These are phyloP conservation scores for Linnaemya tessellans DNA, from an alignment of 2,888 invertebrate species.

Conservation along the genomic window DNA sequence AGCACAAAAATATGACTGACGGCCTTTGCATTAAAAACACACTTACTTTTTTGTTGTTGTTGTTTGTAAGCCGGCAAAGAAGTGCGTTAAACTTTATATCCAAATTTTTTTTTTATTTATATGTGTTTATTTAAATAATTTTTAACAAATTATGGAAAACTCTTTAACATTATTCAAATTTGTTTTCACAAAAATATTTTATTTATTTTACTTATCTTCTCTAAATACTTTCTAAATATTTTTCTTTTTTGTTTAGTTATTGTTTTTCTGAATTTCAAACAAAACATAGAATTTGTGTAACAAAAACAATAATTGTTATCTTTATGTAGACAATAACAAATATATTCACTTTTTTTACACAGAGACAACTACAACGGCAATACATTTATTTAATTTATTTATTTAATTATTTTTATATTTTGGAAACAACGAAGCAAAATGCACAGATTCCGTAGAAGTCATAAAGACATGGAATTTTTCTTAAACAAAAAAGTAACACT, in stretches of 20 bases:
- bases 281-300: slow-evolving; percentile 10
- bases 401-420: slow-evolving; percentile 34
- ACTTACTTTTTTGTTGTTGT: slow-evolving; percentile 27
- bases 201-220: neutral
- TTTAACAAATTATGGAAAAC: neutral
- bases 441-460: neutral
- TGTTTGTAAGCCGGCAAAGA: slow-evolving; percentile 11
- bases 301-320: slow-evolving; percentile 42
- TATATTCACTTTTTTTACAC: slow-evolving; percentile 44
- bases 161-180: neutral
- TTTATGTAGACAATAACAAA: slow-evolving; percentile 43
- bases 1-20: too few relatives aligned
- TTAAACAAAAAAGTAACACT: neutral
- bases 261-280: slow-evolving; percentile 21
- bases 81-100: neutral
- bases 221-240: neutral
- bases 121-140: neutral
- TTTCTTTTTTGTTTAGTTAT: slow-evolving; percentile 14
- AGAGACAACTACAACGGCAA: neutral
- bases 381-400: slow-evolving; percentile 26
- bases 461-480: neutral
- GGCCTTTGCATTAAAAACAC: neutral
- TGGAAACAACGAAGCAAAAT: slow-evolving; percentile 7
- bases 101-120: neutral
- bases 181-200: slow-evolving; percentile 16